Evolutionary conservation across 2,888 invertebrate species (phyloP).

Genomic region (Noctua pronuba): DNA sequence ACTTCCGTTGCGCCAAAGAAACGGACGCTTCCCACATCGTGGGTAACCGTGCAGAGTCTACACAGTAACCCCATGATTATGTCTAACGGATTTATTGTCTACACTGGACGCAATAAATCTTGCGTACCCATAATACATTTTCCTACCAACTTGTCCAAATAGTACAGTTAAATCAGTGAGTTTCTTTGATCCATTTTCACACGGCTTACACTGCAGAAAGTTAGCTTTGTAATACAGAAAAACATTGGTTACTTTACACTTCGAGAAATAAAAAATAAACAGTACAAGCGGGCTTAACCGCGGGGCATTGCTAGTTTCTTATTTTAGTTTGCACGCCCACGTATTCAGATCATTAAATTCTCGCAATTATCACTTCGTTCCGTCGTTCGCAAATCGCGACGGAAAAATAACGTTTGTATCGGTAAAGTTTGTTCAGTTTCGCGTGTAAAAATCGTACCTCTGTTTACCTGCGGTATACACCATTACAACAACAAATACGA

Average conservation of each 20-base stretch:
- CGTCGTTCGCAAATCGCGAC: conserved; percentile 41
- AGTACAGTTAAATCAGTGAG: neutral
- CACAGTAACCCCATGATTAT: conserved; percentile 48
- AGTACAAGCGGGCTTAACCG: neutral
- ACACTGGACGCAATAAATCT: conserved; percentile 41
- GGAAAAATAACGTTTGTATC: conserved; percentile 33
- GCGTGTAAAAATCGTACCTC: conserved; percentile 31
- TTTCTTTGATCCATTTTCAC: neutral
- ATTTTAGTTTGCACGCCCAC: conserved; percentile 27
- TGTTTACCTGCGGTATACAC: conserved; percentile 50
- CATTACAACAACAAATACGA: conserved; percentile 68
- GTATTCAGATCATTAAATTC: conserved; percentile 56
- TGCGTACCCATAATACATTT: conserved; percentile 33
- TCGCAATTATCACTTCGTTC: conserved; percentile 52
- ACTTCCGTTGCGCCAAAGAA: conserved; percentile 33
- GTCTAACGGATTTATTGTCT: conserved; percentile 54
- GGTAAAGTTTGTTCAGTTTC: conserved; percentile 34
- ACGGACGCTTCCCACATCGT: conserved; percentile 24
- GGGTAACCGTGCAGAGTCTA: conserved; percentile 34
- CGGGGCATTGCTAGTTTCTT: conserved; percentile 26
- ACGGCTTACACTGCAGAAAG: neutral
- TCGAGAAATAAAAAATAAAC: conserved; percentile 14
- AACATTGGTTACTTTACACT: neutral
- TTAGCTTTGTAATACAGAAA: neutral
- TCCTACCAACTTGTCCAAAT: conserved; percentile 33